Evolutionary conservation across 1,140 invertebrate species (phyloP).

Genomic region (Zaprionus lachaisei): DNA sequence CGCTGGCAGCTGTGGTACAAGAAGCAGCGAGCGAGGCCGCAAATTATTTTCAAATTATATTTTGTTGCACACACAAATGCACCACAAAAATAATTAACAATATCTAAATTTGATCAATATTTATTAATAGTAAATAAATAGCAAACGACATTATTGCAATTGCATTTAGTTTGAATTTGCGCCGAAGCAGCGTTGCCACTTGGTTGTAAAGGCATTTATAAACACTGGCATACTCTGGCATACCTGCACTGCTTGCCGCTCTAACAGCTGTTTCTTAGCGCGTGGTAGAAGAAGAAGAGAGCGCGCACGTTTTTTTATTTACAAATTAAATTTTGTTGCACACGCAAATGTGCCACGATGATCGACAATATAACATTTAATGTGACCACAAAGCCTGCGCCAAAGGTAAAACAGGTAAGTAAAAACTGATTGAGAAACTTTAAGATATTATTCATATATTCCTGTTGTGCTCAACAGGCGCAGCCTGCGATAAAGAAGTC

Average conservation of each 20-base stretch:
- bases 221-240: not conserved
- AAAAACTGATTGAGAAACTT: too few relatives aligned
- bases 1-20: conserved; percentile 16
- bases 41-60: conserved; percentile 42
- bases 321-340: conserved; percentile 20
- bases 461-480: not conserved
- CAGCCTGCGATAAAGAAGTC: conserved; percentile 3
- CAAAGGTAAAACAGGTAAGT: conserved; percentile 42
- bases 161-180: conserved; percentile 17
- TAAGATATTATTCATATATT: not conserved
- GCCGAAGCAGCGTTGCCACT: conserved; percentile 6
- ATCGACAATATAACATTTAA: conserved; percentile 63
- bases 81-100: conserved; percentile 47
- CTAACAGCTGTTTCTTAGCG: conserved; percentile 30
- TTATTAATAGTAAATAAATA: conserved; percentile 36
- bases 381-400: conserved; percentile 12
- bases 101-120: conserved; percentile 23
- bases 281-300: conserved; percentile 25
- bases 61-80: conserved; percentile 10
- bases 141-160: not conserved
- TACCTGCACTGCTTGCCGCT: conserved; percentile 17
- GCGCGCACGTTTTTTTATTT: conserved; percentile 69
- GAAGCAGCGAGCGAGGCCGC: conserved; percentile 37
- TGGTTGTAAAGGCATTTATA: not conserved
- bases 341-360: conserved; percentile 36